Evolutionary conservation across 2,888 invertebrate species (phyloP).

Genomic region (Epinotia demarniana): DNA sequence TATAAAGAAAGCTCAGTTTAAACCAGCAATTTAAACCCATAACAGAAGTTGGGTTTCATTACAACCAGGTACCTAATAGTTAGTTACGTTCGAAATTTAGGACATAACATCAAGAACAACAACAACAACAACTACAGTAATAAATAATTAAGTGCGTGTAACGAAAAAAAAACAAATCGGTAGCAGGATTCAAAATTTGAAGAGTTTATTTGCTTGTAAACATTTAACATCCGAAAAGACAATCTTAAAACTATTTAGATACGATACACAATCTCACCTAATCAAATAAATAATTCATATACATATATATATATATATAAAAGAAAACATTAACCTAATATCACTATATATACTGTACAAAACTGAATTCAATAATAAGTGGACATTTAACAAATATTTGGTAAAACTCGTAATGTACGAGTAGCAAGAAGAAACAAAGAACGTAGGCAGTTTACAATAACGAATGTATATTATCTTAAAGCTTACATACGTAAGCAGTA

Average conservation of each 20-base stretch:
- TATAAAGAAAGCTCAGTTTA: too few relatives aligned
- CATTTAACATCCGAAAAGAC: conserved; percentile 78
- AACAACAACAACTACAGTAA: too few relatives aligned
- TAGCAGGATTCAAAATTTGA: conserved; percentile 58
- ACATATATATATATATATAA: conserved; percentile 65
- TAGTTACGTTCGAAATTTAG: too few relatives aligned
- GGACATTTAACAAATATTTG: conserved; percentile 59
- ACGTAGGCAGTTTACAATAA: not conserved
- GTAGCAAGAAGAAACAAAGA: conserved; percentile 6
- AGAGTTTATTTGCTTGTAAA: conserved; percentile 79
- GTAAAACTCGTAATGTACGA: conserved; percentile 47
- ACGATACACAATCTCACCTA: conserved; percentile 70
- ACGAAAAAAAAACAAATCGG: conserved; percentile 49
- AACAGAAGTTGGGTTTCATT: too few relatives aligned
- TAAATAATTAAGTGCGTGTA: not conserved
- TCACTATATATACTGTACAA: conserved; percentile 76
- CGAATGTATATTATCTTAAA: not conserved
- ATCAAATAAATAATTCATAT: conserved; percentile 80
- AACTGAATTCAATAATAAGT: conserved; percentile 56
- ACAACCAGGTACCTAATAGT: too few relatives aligned
- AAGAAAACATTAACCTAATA: conserved; percentile 78
- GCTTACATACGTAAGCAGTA: not conserved
- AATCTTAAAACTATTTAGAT: conserved; percentile 70
- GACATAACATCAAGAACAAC: too few relatives aligned
- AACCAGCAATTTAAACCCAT: too few relatives aligned